phyloP scores from a whole-genome alignment of 2,797 vertebrate species.

The Sebastes itinus region DNA sequence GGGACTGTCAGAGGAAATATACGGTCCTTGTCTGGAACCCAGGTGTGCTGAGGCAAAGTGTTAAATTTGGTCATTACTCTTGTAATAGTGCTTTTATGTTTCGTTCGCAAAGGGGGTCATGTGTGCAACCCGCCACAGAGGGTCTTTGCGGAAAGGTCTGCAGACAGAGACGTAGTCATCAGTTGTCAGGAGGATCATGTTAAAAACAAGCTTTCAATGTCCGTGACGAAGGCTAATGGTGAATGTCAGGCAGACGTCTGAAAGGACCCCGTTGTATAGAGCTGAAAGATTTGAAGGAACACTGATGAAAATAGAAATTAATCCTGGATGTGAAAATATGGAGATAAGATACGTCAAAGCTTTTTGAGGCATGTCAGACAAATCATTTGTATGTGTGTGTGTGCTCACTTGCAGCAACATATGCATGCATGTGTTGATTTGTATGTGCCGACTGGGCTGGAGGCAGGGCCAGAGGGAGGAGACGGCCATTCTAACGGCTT shows the following conservation, averaged over 20 bases:
- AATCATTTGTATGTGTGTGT: background rate
- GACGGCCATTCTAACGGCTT: conserved; percentile 74
- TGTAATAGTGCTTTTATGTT: conserved; percentile 85
- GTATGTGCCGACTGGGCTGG: conserved; percentile 49
- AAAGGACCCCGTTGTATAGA: conserved; percentile 26
- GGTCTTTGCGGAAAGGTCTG: conserved; percentile 60
- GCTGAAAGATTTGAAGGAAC: background rate
- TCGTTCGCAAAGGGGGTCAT: conserved; percentile 67
- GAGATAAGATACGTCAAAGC: background rate
- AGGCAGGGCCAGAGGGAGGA: conserved; percentile 63
- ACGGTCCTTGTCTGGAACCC: conserved; percentile 85
- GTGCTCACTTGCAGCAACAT: conserved; percentile 43
- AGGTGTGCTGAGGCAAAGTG: conserved; percentile 93
- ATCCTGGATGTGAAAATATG: background rate
- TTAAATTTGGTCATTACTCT: conserved; percentile 97
- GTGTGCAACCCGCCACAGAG: conserved; percentile 46
- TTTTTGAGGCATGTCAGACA: conserved; percentile 10
- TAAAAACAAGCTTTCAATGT: conserved; percentile 83
- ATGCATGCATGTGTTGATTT: conserved; percentile 64
- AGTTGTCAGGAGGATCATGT: conserved; percentile 84
- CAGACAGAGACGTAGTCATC: conserved; percentile 77
- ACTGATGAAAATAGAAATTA: conserved; percentile 5
- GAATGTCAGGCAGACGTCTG: conserved; percentile 33
- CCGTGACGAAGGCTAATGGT: conserved; percentile 20
- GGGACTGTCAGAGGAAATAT: conserved; percentile 70